Evolutionary conservation across 2,888 invertebrate genomes (phyloP), one percentile per base, ranked within the genome.

Genomic region (Litoditis marina): DNA sequence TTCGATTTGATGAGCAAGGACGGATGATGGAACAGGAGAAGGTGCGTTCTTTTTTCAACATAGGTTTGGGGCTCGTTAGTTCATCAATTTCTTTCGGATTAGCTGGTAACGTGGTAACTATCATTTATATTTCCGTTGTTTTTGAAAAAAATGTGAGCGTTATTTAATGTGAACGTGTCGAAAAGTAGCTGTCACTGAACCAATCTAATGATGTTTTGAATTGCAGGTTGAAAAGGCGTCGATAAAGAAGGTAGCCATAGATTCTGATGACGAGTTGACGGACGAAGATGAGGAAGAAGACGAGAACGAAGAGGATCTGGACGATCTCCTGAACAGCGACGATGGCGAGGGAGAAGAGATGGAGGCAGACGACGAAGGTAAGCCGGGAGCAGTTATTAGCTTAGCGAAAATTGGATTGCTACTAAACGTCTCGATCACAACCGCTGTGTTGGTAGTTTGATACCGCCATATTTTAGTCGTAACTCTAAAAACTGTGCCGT

Each of bases 261-360:
- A 63, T 57, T 59, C 63, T 1, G 68, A 65, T 55, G 58, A 61
- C 13, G 61, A 61, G 25, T 11, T 50, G 28, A 25, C 27, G 2
- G 70, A 71, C 1, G 63, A 60, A 27, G 71, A 70, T 3, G n/a
- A n/a, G n/a, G 63, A 62, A 16, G 75, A 69, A 39, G 64, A 59
- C 56, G 72, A 72, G 36, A 73, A 74, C n/a, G 69, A 70, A 8
- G 76, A 76, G 28, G 74, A 73, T 63, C 36, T 72, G 32, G 72
- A 74, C 49, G 74, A 74, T 58, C 50, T 74, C 54, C 49, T 73
- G 50, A 66, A 72, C 22, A 52, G 27, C 31, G 63, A n/a, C n/a
- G n/a, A 30, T 22, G 61, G 47, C 16, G 68, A 71, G 27, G 49
- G 34, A 22, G 36, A 39, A n/a, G 13, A 60, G 42, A 27, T 58